Evolutionary conservation across 1,140 invertebrate genomes (phyloP), one percentile per base, ranked within the genome.

Genomic region (Solen grandis): DNA sequence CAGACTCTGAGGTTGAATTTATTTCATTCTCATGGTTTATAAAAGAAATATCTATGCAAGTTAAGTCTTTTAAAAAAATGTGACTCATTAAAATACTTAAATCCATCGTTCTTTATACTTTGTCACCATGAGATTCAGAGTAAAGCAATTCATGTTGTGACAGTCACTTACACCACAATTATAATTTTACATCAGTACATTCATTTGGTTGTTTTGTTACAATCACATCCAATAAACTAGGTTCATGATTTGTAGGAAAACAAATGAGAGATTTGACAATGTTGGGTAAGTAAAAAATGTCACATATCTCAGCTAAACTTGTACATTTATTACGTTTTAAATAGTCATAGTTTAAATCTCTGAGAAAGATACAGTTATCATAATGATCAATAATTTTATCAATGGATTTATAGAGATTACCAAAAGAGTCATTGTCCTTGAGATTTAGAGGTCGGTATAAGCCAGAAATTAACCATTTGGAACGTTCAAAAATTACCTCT

Each of bases 311-410:
- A 57, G 2, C 25, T 33, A 72, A 35, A 57, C 29, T 5, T 52
- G 38, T 29, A n/a, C 5, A 31, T 57, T 72, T 55, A 35, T 57
- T 31, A 22, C 57, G 54, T 1, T 10, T 27, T 10, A 29, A 1
- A 25, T 31, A 54, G 29, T 72, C 68, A 72, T 57, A 55, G 68
- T 72, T 72, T 54, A 72, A 57, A 57, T 72, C 68, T n/a, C 68
- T 54, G 10, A 72, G 68, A 35, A 72, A 27, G 4, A 72, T 33
- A 19, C 36, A 55, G 38, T 54, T 72, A n/a, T 72, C 68, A 72
- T 72, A 72, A 35, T 72, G 22, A 2, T 25, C 25, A 72, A 22
- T 35, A 55, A 29, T 57, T 72, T 72, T 72, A 57, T 72, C 68
- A 35, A 55, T 33, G 22, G 1, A 57, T 22, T 57, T 57, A 35